A percentile compares a stretch with the other conserved stretches of the same genome.
Conservation (phyloP, 2,113 vertebrate genomes). For the Cariama cristata region DNA sequence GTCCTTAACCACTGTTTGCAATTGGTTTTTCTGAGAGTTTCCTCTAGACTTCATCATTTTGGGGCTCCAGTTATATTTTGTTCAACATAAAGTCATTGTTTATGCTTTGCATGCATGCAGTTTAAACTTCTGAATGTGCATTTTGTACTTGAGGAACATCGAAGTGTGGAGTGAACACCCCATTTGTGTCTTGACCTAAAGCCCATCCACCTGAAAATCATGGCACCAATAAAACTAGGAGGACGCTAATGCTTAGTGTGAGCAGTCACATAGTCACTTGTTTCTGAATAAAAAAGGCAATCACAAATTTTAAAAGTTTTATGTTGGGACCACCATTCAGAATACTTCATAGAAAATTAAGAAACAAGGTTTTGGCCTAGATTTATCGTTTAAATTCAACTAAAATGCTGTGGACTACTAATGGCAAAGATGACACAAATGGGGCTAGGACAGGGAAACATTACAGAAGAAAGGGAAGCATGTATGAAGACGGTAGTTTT, state of each 20-base stretch:
- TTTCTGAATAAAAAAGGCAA: neutral
- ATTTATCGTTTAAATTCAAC: neutral
- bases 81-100: neutral
- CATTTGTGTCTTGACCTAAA: neutral
- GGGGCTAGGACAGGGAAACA: neutral
- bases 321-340: neutral
- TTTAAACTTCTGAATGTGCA: neutral
- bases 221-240: neutral
- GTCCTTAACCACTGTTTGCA: neutral
- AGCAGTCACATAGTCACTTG: neutral
- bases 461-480: neutral
- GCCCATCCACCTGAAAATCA: neutral
- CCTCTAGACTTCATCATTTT: neutral
- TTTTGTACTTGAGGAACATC: neutral
- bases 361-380: neutral
- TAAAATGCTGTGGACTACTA: neutral
- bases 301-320: neutral
- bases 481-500: neutral
- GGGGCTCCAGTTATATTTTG: neutral
- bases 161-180: neutral
- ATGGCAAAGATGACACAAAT: neutral
- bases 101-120: constrained; percentile 34
- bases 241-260: neutral
- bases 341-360: neutral
- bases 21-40: neutral